Conservation (phyloP, 1,140 invertebrate species). For the Polypedilum pembai region DNA sequence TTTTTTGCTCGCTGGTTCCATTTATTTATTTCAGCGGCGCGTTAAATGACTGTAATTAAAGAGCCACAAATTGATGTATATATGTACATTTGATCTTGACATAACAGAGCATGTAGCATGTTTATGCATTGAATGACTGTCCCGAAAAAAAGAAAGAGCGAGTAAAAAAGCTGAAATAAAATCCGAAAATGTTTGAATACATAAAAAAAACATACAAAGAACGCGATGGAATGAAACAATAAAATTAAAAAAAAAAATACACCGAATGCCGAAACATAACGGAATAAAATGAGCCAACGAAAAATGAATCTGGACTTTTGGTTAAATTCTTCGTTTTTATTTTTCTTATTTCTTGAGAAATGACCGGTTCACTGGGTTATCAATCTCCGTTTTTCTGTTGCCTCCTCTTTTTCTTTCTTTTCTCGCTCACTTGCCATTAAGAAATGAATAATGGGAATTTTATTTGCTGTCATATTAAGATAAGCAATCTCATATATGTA, state of each 20-base stretch:
- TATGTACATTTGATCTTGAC: slow-evolving; percentile 11
- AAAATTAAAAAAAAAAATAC: neutral
- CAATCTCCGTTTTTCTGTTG: neutral
- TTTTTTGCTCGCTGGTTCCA: neutral
- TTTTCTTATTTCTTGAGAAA: slow-evolving; percentile 8
- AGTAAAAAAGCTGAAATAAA: no score
- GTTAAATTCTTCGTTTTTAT: neutral
- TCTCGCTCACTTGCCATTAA: neutral
- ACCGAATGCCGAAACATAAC: neutral
- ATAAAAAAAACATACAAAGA: slow-evolving; percentile 15
- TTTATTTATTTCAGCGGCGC: slow-evolving; percentile 2
- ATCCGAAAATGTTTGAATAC: slow-evolving; percentile 1
- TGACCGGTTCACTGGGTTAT: slow-evolving; percentile 23
- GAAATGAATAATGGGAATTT: neutral
- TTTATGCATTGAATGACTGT: neutral
- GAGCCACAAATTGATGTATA: slow-evolving; percentile 19
- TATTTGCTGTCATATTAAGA: slow-evolving; percentile 18
- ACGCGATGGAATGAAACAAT: slow-evolving; percentile 16
- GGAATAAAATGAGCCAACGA: slow-evolving; percentile 11
- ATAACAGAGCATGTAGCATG: slow-evolving; percentile 5
- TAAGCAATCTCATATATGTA: slow-evolving; percentile 9
- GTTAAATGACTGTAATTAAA: slow-evolving; percentile 26
- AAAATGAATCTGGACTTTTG: slow-evolving; percentile 6
- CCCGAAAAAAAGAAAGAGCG: neutral
- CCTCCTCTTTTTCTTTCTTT: neutral